A percentile compares a stretch with the other conserved stretches of the same genome.
phyloP scores from a whole-genome alignment of 2,113 vertebrate genomes.

The Micromys minutus region DNA sequence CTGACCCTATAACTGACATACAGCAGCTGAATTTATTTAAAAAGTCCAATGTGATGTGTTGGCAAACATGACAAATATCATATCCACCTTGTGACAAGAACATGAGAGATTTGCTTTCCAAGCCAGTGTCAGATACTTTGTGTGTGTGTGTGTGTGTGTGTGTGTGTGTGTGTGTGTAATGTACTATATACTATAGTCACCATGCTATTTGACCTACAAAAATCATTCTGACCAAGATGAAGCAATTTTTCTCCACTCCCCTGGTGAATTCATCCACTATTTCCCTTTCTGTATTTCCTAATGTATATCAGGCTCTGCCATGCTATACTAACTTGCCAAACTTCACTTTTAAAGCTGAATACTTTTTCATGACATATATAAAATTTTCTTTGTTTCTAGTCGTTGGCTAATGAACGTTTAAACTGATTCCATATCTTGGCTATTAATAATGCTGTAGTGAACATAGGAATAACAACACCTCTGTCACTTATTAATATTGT shows the following conservation, averaged over 20 bases:
- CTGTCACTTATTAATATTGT: neutral
- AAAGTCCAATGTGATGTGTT: neutral
- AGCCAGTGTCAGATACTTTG: neutral
- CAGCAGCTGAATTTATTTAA: neutral
- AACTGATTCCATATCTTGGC: neutral
- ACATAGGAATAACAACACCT: neutral
- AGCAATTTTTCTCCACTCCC: neutral
- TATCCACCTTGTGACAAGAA: neutral
- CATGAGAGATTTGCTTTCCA: neutral
- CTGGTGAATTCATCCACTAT: neutral
- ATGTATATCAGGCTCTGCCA: neutral
- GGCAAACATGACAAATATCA: neutral
- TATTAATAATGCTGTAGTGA: neutral
- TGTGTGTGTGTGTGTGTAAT: neutral
- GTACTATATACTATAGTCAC: neutral
- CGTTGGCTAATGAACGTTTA: neutral
- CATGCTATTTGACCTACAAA: neutral
- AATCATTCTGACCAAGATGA: neutral
- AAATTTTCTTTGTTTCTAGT: neutral
- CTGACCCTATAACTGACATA: neutral
- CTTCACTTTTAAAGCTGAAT: neutral
- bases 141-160: neutral
- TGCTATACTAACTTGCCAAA: neutral
- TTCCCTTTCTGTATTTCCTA: neutral
- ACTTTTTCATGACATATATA: neutral